Percentiles rank a stretch among this genome's conserved stretches.
phyloP scores from a whole-genome alignment of 2,113 vertebrate species.

The Nothocercus nigrocapillus region DNA sequence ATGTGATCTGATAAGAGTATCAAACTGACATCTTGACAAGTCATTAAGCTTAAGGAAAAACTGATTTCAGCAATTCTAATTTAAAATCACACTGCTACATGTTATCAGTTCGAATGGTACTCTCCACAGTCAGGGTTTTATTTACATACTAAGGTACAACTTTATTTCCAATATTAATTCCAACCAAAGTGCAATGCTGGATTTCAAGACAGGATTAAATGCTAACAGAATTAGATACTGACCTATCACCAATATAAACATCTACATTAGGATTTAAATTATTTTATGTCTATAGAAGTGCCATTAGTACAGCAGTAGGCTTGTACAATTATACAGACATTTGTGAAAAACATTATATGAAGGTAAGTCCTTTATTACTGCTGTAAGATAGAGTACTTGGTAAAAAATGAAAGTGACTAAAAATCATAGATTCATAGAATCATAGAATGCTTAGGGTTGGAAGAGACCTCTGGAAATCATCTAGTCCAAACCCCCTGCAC shows the following conservation, averaged over 20 bases:
- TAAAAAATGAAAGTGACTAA: background rate
- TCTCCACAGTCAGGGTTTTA: background rate
- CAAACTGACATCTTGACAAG: background rate
- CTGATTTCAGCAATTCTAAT: background rate
- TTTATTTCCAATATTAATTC: background rate
- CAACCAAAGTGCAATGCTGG: background rate
- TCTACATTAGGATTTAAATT: background rate
- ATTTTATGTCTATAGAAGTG: background rate
- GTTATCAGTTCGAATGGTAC: background rate
- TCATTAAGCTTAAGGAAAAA: background rate
- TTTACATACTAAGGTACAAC: background rate
- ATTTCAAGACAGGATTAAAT: background rate
- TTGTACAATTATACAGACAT: background rate
- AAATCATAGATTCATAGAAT: no score
- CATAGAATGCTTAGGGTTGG: no score
- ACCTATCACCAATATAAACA: background rate
- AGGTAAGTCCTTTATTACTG: background rate
- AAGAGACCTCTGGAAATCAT: no score
- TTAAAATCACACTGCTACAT: background rate
- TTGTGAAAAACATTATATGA: background rate
- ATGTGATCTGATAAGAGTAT: background rate
- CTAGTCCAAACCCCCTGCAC: no score
- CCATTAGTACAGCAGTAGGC: background rate
- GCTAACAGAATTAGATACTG: background rate
- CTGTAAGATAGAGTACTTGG: no score